Evolutionary conservation across 2,888 invertebrate species (phyloP).

Genomic region (Caenorhabditis sp.): DNA sequence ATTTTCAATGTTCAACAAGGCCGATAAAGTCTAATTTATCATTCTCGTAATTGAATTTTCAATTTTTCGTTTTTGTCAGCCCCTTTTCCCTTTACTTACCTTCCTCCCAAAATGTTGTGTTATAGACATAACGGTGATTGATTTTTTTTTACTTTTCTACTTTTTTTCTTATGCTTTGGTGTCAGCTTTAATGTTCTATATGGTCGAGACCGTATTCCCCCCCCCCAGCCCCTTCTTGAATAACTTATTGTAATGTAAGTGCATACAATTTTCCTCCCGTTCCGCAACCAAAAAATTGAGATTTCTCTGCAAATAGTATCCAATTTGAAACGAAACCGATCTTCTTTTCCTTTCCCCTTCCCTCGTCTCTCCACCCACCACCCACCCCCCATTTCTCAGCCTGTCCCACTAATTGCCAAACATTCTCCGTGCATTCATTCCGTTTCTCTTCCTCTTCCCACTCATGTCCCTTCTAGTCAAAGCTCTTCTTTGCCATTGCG

Average conservation of each 20-base stretch:
- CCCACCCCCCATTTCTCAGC: background rate
- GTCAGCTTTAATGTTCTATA: conserved; percentile 45
- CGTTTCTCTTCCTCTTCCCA: background rate
- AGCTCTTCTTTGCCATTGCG: background rate
- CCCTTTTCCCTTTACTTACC: background rate
- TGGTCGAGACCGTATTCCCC: background rate
- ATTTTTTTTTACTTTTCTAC: background rate
- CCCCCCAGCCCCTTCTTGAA: background rate
- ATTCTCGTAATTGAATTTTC: conserved; percentile 11
- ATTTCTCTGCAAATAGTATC: background rate
- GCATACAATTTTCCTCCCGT: background rate
- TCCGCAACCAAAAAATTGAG: background rate
- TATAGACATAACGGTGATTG: conserved; percentile 40
- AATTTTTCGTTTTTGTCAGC: background rate
- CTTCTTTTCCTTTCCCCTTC: too few species aligned
- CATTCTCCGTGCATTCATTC: conserved; percentile 34
- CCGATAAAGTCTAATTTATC: conserved; percentile 65
- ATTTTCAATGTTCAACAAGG: conserved; percentile 67
- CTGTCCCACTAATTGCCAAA: conserved; percentile 46
- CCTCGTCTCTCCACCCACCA: background rate
- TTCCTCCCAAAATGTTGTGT: conserved; percentile 25
- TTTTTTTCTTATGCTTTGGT: conserved; percentile 44
- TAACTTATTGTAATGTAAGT: conserved; percentile 36
- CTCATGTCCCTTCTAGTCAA: conserved; percentile 25
- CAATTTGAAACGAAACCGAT: too few species aligned